Conservation (phyloP, 2,888 invertebrate genomes). For the Amitus sp. region DNA sequence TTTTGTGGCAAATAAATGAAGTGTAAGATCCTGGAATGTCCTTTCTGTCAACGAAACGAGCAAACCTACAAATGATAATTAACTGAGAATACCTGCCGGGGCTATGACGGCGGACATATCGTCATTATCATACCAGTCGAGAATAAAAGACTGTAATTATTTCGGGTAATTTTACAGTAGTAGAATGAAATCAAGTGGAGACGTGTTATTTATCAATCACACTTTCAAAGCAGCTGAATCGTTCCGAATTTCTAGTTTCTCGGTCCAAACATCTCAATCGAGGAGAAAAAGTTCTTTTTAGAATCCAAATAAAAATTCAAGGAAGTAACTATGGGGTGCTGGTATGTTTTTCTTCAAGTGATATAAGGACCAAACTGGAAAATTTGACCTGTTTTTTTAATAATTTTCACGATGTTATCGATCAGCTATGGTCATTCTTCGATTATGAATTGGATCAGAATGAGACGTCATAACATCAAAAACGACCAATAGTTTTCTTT, state of each 20-base stretch:
- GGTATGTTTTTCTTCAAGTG: no score
- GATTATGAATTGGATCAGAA: no score
- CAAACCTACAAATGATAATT: conserved; percentile 14
- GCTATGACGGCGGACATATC: conserved; percentile 24
- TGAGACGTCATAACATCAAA: no score
- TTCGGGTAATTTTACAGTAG: conserved; percentile 61
- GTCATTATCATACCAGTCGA: conserved; percentile 28
- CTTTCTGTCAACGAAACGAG: conserved; percentile 20
- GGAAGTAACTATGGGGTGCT: no score
- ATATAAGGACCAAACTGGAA: no score
- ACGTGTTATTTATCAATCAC: conserved; percentile 51
- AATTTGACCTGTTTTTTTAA: no score
- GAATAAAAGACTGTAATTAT: conserved; percentile 52
- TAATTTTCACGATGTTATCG: no score
- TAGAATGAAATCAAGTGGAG: conserved; percentile 60
- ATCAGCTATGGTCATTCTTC: no score
- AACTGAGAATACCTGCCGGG: conserved; percentile 22
- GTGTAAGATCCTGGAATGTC: conserved; percentile 13
- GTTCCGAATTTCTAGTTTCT: not conserved
- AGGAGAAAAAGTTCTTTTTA: no score
- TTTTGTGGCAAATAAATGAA: not conserved
- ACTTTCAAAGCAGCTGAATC: conserved; percentile 1
- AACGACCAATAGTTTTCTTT: no score
- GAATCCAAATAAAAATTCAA: no score
- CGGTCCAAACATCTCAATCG: not conserved